Evolutionary conservation across 23 tunicate species (phyloP).

Genomic region (Trididemnum clinides): DNA sequence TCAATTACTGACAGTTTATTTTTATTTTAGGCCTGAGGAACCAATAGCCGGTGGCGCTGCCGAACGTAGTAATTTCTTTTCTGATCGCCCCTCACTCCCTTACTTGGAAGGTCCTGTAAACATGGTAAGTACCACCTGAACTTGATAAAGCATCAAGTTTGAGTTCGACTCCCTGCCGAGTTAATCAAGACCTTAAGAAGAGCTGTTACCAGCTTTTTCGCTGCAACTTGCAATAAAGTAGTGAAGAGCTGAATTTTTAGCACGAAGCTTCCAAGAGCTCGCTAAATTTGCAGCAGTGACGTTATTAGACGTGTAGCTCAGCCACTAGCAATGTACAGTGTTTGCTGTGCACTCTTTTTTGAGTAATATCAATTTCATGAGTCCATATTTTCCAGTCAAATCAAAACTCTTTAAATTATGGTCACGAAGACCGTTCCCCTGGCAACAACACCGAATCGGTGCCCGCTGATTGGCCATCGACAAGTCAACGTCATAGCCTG

Average conservation of each 20-base stretch:
- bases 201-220: too few species aligned
- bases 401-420: not conserved
- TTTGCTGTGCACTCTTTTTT: too few species aligned
- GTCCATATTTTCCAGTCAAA: not conserved
- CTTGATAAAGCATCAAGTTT: not conserved
- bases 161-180: too few species aligned
- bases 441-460: not conserved
- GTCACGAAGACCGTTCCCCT: not conserved
- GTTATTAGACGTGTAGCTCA: too few species aligned
- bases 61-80: not conserved
- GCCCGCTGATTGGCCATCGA: not conserved
- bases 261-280: too few species aligned
- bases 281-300: too few species aligned
- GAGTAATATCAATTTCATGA: too few species aligned
- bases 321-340: too few species aligned
- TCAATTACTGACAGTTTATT: not conserved
- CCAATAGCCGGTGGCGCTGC: not conserved
- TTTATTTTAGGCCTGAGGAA: not conserved
- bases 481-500: not conserved
- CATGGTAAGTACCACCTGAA: constrained; percentile 8
- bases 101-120: constrained; percentile 21
- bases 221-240: too few species aligned
- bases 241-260: too few species aligned
- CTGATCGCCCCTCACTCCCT: constrained; percentile 31
- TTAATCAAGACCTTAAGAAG: too few species aligned